These are phyloP conservation scores for Rhynchonema sp. DNA, from an alignment of 2,888 invertebrate species.

Conservation along the genomic window DNA sequence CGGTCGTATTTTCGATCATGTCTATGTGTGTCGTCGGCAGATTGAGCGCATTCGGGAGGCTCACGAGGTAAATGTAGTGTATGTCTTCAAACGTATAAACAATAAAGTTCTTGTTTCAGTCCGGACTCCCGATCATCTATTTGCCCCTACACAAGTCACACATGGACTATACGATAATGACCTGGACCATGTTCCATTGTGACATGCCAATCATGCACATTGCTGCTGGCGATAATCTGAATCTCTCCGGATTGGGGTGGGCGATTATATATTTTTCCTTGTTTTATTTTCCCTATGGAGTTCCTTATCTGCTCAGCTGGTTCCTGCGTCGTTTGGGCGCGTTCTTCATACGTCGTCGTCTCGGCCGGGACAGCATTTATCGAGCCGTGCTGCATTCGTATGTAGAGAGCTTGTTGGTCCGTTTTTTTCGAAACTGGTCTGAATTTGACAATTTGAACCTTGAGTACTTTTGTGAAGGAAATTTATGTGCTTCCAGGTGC, in stretches of 20 bases:
- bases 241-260: constrained; percentile 74
- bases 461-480: no score
- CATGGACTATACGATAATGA: constrained; percentile 79
- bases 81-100: background rate
- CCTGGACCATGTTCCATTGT: constrained; percentile 64
- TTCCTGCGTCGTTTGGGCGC: constrained; percentile 78
- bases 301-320: no score
- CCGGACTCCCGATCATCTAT: constrained; percentile 51
- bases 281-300: no score
- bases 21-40: constrained; percentile 1
- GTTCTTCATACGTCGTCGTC: constrained; percentile 74
- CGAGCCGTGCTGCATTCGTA: constrained; percentile 47
- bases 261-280: no score
- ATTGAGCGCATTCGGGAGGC: background rate
- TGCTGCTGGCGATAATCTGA: constrained; percentile 82
- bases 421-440: no score
- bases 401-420: constrained; percentile 42
- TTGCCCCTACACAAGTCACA: constrained; percentile 75
- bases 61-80: background rate
- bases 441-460: no score
- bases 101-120: constrained; percentile 25
- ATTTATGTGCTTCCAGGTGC: no score
- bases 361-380: constrained; percentile 27
- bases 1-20: background rate
- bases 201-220: constrained; percentile 68